Percentiles rank a stretch among this genome's conserved stretches.
These are phyloP conservation scores for Gortyna flavago DNA, from an alignment of 2,888 invertebrate species.

Conservation along the genomic window DNA sequence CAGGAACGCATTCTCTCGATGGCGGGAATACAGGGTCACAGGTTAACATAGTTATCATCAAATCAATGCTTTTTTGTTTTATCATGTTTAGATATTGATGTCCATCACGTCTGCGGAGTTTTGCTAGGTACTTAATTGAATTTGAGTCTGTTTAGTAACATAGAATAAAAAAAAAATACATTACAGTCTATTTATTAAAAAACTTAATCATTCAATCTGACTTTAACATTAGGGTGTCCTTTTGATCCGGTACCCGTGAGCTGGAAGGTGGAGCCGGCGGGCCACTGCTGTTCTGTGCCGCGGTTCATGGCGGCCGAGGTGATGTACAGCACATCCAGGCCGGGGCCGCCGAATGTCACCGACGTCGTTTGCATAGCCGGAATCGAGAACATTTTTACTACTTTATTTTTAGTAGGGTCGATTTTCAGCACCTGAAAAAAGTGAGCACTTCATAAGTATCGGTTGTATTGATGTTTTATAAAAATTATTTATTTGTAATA, in stretches of 20 bases:
- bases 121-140: too few relatives aligned
- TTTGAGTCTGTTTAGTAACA: too few relatives aligned
- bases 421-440: constrained; percentile 87
- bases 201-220: constrained; percentile 58
- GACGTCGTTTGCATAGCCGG: constrained; percentile 93
- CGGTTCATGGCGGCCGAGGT: constrained; percentile 91
- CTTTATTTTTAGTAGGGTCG: constrained; percentile 88
- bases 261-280: constrained; percentile 91
- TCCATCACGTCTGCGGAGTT: too few relatives aligned
- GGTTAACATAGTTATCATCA: too few relatives aligned
- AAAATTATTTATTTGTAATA: too few relatives aligned
- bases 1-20: too few relatives aligned
- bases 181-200: constrained; percentile 1
- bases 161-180: too few relatives aligned
- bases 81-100: too few relatives aligned
- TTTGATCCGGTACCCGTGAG: constrained; percentile 90
- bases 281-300: constrained; percentile 86
- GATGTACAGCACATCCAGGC: constrained; percentile 92
- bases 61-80: too few relatives aligned
- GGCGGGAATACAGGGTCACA: too few relatives aligned
- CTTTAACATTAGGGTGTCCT: constrained; percentile 86
- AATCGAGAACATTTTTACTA: constrained; percentile 90
- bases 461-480: too few relatives aligned
- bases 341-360: constrained; percentile 92
- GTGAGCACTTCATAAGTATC: background rate